Base-by-base conservation (phyloP, 2,888 invertebrate species). In the Boloria euphrosyne region DNA sequence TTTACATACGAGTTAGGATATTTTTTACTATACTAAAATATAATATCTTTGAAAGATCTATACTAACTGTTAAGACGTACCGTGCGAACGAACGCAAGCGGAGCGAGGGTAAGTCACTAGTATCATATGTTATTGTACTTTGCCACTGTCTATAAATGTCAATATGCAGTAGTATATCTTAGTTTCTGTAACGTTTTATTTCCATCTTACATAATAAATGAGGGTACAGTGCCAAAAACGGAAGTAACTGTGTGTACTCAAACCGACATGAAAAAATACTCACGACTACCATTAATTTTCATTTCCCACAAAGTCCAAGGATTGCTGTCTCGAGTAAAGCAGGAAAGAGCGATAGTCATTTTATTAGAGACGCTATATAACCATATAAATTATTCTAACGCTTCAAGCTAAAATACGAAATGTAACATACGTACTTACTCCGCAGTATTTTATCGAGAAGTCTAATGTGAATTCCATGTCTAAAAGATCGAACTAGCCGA, bases 231-330 rank as follows among this genome's bases (percentile, higher is more conserved):
- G 84, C 90, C 86, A 89, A 88, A 90, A 90, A 81, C 85, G 84
- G 85, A 88, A 90, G 81, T 84, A 91, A 92, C 90, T 88, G 89
- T 88, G 85, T 89, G 83, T 90, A 89, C 91, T 91, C 88, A 86
- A 86, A 90, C 86, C 87, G 79, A 91, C 91, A 91, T 85, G 91
- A 90, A 91, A 92, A 92, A 90, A 92, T 92, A 92, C 91, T 92
- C 84, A 79, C 81, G 81, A 75, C 84, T 74, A 81, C 82, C 89
- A 92, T 92, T 92, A 90, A 91, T 92, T 90, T 90, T 91, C 90
- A 92, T 92, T 91, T 87, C 83, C 78, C 78, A 82, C 80, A 84
- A 87, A 87, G 87, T 82, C 84, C 83, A 79, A 77, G 82, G 85
- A 87, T 84, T 84, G 87, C 82, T 84, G 87, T 85, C 89, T 87